Conservation (phyloP, 2,113 vertebrate genomes). For the Thinocorus orbignyianus region DNA sequence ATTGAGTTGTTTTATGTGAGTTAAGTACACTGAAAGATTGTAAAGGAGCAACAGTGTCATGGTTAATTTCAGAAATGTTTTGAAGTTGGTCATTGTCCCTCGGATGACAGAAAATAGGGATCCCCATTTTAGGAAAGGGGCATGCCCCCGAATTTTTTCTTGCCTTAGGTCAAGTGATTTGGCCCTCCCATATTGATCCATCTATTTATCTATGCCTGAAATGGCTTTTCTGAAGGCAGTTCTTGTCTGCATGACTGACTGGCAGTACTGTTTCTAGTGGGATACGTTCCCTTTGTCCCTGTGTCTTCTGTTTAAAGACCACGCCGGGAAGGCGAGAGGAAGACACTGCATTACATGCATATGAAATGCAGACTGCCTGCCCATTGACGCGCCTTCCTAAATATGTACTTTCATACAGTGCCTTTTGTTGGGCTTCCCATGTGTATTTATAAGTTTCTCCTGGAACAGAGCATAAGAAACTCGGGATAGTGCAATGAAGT, state of each 20-base stretch:
- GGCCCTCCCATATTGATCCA: slow-evolving; percentile 62
- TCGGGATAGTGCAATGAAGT: background rate
- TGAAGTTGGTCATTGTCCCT: slow-evolving; percentile 2
- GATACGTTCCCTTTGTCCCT: slow-evolving; percentile 24
- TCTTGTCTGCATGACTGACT: slow-evolving; percentile 58
- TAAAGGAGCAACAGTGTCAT: background rate
- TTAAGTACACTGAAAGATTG: background rate
- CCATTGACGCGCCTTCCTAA: background rate
- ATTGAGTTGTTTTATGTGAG: background rate
- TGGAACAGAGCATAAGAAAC: background rate
- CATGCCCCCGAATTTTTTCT: slow-evolving; percentile 44
- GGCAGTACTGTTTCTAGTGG: slow-evolving; percentile 31
- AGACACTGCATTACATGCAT: background rate
- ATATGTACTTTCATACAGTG: background rate
- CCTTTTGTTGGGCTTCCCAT: background rate
- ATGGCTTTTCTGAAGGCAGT: slow-evolving; percentile 58
- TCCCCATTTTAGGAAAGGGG: slow-evolving; percentile 23
- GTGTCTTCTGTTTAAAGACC: slow-evolving; percentile 23
- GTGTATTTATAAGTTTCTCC: background rate
- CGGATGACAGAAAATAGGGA: slow-evolving; percentile 26
- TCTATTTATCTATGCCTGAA: slow-evolving; percentile 56
- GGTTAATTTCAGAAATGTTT: slow-evolving; percentile 49
- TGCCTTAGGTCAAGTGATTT: slow-evolving; percentile 64
- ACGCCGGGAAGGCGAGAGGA: background rate
- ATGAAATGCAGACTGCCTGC: slow-evolving; percentile 17